Evolutionary conservation across 2,113 vertebrate genomes (phyloP), one percentile per base, ranked within the genome.

Genomic region (Macaca nemestrina): DNA sequence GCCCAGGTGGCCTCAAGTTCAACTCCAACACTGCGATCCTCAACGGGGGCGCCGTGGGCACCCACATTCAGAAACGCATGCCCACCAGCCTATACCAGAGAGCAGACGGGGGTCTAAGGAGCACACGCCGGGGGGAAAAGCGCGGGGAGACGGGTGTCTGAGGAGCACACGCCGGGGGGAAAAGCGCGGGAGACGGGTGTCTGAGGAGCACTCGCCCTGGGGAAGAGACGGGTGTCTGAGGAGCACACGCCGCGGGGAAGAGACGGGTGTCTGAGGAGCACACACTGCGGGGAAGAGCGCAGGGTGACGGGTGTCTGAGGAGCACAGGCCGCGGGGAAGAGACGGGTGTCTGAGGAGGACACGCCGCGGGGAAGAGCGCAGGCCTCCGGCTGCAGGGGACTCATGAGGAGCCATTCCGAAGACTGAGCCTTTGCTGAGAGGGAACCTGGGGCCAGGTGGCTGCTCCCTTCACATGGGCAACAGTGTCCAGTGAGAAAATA

Each of bases 1-100:
- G 81, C 98, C 0, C 25, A 90, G 50, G 99, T 99, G 99, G 99
- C 88, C 0, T 98, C 99, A 35, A 98, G 32, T 99, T 99, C 96
- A 99, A 99, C 97, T 99, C 99, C 38, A 99, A 99, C 98, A 99
- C 99, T 16, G 99, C 99, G 76, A 99, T 99, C 48, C 98, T 99
- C 68, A 99, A 99, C 0, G 99, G 99, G 35, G 99, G 99, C 95
- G 99, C 99, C 0, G 79, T 98, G 30, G 99, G 99, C 59, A 99
- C 99, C 43, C 98, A 99, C 95, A 99, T 99, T 95, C 99, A 99
- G 97, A 98, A 98, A 78, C 99, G 99, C 2, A 52, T 99, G 91
- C 99, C 99, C 5, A 98, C 98, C 43, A 98, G 97, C 11, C 97
- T 99, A 73, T 98, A 99, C 23, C 95, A 61, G 90, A 97, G 93